These are phyloP conservation scores for Cyphomyrus plagiostoma DNA, from an alignment of 2,113 vertebrate genomes.

Conservation along the genomic window DNA sequence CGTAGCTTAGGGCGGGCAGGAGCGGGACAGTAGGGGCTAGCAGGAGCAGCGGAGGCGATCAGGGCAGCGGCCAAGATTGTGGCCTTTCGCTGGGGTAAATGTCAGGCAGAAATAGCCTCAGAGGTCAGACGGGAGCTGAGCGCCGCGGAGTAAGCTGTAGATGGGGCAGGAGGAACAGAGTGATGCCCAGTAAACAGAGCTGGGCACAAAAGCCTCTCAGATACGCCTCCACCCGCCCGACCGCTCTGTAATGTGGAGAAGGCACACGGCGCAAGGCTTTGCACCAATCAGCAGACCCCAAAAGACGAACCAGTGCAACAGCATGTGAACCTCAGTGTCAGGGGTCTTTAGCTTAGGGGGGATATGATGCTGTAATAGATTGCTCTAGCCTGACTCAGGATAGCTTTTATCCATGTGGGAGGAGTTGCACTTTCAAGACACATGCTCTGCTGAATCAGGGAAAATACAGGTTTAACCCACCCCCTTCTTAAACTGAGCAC, in stretches of 20 bases:
- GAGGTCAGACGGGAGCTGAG: slow-evolving; percentile 8
- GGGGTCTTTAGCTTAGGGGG: background rate
- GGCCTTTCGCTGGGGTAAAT: slow-evolving; percentile 21
- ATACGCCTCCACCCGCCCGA: background rate
- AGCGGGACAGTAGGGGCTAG: background rate
- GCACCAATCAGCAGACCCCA: background rate
- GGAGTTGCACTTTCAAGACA: background rate
- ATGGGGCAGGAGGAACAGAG: background rate
- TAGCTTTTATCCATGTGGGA: background rate
- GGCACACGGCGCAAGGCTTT: background rate
- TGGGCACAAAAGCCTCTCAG: slow-evolving; percentile 2
- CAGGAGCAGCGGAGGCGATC: background rate
- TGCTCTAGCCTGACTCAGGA: background rate
- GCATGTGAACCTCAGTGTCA: slow-evolving; percentile 21
- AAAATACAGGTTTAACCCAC: background rate
- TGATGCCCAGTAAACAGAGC: background rate
- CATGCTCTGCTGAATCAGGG: background rate
- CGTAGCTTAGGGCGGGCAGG: background rate
- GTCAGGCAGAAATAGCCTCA: slow-evolving; percentile 18
- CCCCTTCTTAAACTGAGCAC: background rate
- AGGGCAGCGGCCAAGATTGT: background rate
- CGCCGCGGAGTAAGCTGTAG: background rate
- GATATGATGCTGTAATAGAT: background rate
- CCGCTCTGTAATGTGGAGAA: slow-evolving; percentile 11
- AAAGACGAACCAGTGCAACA: slow-evolving; percentile 37